Evolutionary conservation across 2,113 vertebrate species (phyloP), one percentile per base, ranked within the genome.

Genomic region (Dryoscopus gambensis): DNA sequence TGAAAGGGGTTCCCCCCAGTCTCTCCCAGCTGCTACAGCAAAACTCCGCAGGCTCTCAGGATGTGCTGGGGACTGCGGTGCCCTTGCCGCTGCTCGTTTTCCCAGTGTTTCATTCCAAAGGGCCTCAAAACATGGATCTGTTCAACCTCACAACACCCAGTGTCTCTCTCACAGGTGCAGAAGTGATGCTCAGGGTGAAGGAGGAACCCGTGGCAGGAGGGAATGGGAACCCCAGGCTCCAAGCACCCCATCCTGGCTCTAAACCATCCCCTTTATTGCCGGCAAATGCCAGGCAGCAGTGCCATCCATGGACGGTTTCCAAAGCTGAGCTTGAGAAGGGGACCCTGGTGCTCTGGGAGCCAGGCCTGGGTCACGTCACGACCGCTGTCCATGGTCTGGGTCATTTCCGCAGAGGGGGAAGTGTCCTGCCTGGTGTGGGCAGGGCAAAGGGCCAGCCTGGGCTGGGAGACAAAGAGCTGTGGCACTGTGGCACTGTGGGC

Each of bases 361-460:
- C 55, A 47, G 14, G 44, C 15, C 31, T 1, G 2, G 30, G 33
- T 64, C 57, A 7, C 6, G 0, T 21, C 40, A 6, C 1, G 0
- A 1, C 15, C 0, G 0, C 57, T 75, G 69, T 1, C 23, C 33
- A 33, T 9, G 23, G 6, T 7, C 15, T 7, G 65, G 71, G 75
- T 20, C 14, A 0, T 15, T 82, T 14, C 70, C 86, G 57, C 24
- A 15, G 9, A 18, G 35, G 15, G 2, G 11, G n/a, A 4, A 9
- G 28, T 39, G 31, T 35, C 73, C 79, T 24, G 50, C 2, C 0
- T 7, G 77, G 49, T 4, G 21, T 28, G 70, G 55, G 62, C 44
- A 10, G 60, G 62, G 67, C 0, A 12, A 13, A 20, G n/a, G 20
- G 49, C 22, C 31, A 69, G 64, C 42, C 56, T 33, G 5, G 28